phyloP scores from a whole-genome alignment of 1,140 invertebrate species.

The Vanessa tameamea region DNA sequence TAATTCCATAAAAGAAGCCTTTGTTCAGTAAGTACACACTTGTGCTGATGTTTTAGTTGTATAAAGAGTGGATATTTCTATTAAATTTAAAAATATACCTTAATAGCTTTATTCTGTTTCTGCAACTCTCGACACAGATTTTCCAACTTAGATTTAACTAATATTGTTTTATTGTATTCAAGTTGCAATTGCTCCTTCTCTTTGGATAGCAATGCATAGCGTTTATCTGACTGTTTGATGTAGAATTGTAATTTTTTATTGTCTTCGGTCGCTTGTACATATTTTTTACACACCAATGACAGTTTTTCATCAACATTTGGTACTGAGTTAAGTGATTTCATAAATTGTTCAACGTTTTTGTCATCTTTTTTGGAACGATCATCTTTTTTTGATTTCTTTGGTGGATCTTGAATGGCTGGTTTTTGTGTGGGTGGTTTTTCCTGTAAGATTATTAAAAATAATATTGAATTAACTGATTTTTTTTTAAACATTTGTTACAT shows the following conservation, averaged over 20 bases:
- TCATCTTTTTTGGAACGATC: conserved; percentile 82
- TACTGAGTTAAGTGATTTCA: conserved; percentile 86
- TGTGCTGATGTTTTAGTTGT: no score
- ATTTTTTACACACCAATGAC: conserved; percentile 87
- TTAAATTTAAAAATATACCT: conserved; percentile 73
- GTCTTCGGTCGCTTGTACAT: conserved; percentile 88
- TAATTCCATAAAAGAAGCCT: no score
- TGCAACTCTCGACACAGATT: conserved; percentile 94
- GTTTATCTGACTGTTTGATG: conserved; percentile 85
- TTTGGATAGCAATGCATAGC: conserved; percentile 82
- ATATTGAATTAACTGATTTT: background rate
- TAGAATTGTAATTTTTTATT: conserved; percentile 85
- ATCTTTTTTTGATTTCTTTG: conserved; percentile 64
- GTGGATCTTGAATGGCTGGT: conserved; percentile 47
- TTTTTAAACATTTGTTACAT: no score
- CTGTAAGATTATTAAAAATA: conserved; percentile 43
- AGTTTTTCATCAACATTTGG: conserved; percentile 88
- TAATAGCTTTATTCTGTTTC: conserved; percentile 93
- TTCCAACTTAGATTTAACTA: conserved; percentile 91
- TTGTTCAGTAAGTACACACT: no score
- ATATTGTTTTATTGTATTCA: conserved; percentile 90
- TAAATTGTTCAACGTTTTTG: conserved; percentile 84
- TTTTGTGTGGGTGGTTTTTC: conserved; percentile 45
- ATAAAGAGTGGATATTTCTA: background rate
- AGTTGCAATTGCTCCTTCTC: conserved; percentile 92